Evolutionary conservation across 2,888 invertebrate species (phyloP).

Genomic region (Esperia sulphurella): DNA sequence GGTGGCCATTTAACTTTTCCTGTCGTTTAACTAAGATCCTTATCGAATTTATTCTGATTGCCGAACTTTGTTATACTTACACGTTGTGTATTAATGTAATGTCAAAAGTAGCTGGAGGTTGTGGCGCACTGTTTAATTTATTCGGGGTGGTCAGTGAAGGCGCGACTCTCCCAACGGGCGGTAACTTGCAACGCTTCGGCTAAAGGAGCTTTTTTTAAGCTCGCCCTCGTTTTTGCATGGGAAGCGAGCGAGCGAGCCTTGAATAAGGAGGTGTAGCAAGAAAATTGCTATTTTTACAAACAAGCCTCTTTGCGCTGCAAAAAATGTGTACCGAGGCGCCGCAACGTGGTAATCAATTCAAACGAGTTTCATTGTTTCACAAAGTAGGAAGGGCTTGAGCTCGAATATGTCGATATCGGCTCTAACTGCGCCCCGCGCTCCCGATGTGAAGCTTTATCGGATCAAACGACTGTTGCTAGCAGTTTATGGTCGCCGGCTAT

Average conservation of each 20-base stretch:
- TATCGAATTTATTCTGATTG: background rate
- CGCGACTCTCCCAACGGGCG: conserved; percentile 46
- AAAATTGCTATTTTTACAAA: conserved; percentile 65
- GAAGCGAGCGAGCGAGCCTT: conserved; percentile 42
- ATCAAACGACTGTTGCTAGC: conserved; percentile 50
- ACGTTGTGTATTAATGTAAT: conserved; percentile 4
- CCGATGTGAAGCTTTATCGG: conserved; percentile 52
- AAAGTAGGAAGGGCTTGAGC: conserved; percentile 45
- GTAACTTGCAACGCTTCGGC: conserved; percentile 34
- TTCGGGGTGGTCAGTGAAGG: conserved; percentile 32
- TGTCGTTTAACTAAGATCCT: background rate
- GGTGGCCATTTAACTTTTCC: background rate
- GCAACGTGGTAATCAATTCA: conserved; percentile 56
- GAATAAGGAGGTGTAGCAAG: conserved; percentile 51
- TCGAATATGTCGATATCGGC: conserved; percentile 47
- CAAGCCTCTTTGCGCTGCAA: conserved; percentile 52
- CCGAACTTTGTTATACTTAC: background rate
- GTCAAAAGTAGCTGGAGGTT: conserved; percentile 12
- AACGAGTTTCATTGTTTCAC: conserved; percentile 57
- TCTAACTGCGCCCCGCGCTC: conserved; percentile 36
- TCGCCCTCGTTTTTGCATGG: conserved; percentile 45
- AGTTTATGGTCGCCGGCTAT: conserved; percentile 50
- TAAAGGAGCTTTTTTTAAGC: conserved; percentile 35
- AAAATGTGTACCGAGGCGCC: conserved; percentile 49
- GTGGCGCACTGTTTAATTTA: conserved; percentile 26